Base-by-base conservation (phyloP, 2,797 vertebrate genomes). In the Mallotus villosus region DNA sequence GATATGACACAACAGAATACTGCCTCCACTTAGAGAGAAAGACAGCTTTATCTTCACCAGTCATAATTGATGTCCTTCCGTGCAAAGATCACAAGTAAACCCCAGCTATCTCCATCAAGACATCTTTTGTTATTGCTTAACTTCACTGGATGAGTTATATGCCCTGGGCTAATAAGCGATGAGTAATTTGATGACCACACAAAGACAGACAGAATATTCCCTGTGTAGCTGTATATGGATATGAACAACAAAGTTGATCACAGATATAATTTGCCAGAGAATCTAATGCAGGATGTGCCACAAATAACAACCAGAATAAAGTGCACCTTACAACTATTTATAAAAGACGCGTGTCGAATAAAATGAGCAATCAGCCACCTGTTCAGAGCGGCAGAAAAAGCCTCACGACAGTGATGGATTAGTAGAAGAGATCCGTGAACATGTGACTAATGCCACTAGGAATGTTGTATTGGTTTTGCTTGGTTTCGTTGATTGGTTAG, bases 81-180 rank as follows among this genome's bases (percentile, higher is more conserved):
- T 76, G 73, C n/a, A 49, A 76, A 71, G 68, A 74, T 62, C 65
- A 60, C 69, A 70, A 68, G 65, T 41, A 86, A 86, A 78, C 67
- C 78, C 78, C 78, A 81, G 61, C 88, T 82, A 90, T 90, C 83
- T 91, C 86, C 90, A 89, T 84, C 78, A 90, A 84, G 90, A 90
- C 90, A 90, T 88, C 90, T 92, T 87, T 87, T 89, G 88, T 85
- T 90, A 86, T 90, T 90, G 87, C 90, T 90, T 85, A 72, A 91
- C 91, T 89, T 93, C 88, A 83, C 87, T 80, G 87, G 87, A 82
- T 86, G 87, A 91, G 90, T 89, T 89, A 82, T 89, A 89, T 85
- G 87, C 90, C 91, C 84, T 72, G 82, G 88, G 90, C 88, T 83
- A 87, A 17, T 84, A 87, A 17, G 27, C 64, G 83, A 81, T 92